Percentiles rank a stretch among this genome's conserved stretches.
These are phyloP conservation scores for Macaria liturata DNA, from an alignment of 2,888 invertebrate species.

Conservation along the genomic window DNA sequence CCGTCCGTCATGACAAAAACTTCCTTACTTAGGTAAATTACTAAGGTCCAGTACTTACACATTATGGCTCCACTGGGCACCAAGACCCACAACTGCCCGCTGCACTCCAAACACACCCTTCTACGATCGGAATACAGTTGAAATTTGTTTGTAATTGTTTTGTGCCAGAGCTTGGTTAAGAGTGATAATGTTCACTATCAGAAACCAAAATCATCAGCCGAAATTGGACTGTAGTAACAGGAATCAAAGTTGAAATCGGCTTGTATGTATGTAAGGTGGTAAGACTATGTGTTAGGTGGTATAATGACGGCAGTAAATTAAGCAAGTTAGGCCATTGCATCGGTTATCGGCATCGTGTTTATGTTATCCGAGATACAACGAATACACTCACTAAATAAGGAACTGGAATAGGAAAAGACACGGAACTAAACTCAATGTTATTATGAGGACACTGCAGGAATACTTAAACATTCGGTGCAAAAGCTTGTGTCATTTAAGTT, in stretches of 20 bases:
- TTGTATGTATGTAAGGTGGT: not conserved
- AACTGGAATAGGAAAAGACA: no score
- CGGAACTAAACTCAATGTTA: no score
- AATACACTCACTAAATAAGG: not conserved
- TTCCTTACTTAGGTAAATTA: slow-evolving; percentile 39
- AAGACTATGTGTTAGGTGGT: slow-evolving; percentile 39
- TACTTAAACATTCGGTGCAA: no score
- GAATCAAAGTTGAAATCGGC: slow-evolving; percentile 11
- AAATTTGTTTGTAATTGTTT: not conserved
- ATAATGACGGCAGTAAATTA: slow-evolving; percentile 51
- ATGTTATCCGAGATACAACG: slow-evolving; percentile 37
- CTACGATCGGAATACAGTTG: not conserved
- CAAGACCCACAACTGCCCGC: slow-evolving; percentile 13
- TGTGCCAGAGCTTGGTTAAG: slow-evolving; percentile 13
- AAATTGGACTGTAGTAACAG: slow-evolving; percentile 9
- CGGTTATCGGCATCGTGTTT: slow-evolving; percentile 39
- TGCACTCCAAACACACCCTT: slow-evolving; percentile 12
- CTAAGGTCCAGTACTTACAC: slow-evolving; percentile 46
- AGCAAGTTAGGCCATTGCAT: slow-evolving; percentile 41
- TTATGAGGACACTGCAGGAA: no score
- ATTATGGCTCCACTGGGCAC: slow-evolving; percentile 39
- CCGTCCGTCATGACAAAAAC: slow-evolving; percentile 50
- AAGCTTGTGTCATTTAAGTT: no score
- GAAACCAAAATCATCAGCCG: not conserved
- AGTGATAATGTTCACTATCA: slow-evolving; percentile 25